phyloP scores from a whole-genome alignment of 2,797 vertebrate genomes.

The Sparus aurata region DNA sequence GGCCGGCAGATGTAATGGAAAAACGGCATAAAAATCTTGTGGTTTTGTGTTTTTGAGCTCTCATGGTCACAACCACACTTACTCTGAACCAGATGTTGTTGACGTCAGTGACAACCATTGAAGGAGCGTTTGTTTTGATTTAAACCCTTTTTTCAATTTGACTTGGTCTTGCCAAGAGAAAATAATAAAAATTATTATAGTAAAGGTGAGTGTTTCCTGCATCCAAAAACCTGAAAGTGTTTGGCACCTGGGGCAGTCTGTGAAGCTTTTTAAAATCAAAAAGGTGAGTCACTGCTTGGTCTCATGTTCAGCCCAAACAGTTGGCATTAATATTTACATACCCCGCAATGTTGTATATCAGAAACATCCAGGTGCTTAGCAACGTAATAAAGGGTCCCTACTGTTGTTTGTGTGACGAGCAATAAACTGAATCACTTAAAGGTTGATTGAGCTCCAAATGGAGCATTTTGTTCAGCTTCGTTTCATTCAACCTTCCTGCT shows the following conservation, averaged over 20 bases:
- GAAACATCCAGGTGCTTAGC: constrained; percentile 34
- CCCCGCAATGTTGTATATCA: constrained; percentile 26
- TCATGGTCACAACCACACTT: neutral
- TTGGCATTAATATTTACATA: constrained; percentile 48
- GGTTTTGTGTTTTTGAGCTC: constrained; percentile 18
- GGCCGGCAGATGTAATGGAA: no score
- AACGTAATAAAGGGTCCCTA: constrained; percentile 38
- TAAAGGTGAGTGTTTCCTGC: neutral
- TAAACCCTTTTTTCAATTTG: neutral
- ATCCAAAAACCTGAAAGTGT: neutral
- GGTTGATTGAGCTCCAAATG: constrained; percentile 21
- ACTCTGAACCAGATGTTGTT: constrained; percentile 22
- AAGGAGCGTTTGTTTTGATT: neutral
- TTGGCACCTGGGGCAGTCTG: neutral
- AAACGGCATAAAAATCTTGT: neutral
- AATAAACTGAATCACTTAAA: constrained; percentile 45
- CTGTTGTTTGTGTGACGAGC: constrained; percentile 40
- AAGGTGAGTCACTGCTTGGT: neutral
- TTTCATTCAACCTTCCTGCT: neutral
- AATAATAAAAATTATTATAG: no score
- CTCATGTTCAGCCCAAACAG: constrained; percentile 13
- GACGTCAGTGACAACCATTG: neutral
- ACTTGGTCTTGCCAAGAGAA: neutral
- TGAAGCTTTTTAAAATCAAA: neutral
- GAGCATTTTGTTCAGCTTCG: constrained; percentile 34